Base-by-base conservation (phyloP, 2,888 invertebrate species). In the Caenorhabditis sp. region DNA sequence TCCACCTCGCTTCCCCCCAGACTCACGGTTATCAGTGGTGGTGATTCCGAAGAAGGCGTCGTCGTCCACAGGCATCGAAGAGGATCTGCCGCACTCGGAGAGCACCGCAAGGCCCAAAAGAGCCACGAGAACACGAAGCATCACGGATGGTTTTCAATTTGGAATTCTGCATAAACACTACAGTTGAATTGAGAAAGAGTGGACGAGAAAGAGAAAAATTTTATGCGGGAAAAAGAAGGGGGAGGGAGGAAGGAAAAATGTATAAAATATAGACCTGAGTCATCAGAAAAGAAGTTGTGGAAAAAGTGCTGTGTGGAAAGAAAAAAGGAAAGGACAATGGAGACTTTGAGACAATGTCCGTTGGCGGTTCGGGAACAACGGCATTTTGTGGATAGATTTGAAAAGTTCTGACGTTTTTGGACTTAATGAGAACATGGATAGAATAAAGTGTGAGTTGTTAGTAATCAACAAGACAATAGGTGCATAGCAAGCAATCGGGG, bases 31-130 rank as follows among this genome's bases (percentile, higher is more conserved):
- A 35, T 55, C 56, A 32, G 75, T 75, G 5, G 75, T 70, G 3
- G 75, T 70, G 11, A 75, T 58, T 27, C 68, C 63, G 45, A 70
- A 70, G 37, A 63, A 75, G n/a, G 45, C 24, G 46, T 75, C 58
- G 20, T 70, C 68, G 20, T 75, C 62, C 1, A 70, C 52, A 35
- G 48, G 24, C 24, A 45, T 53, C 7, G 52, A 35, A n/a, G n/a
- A n/a, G 35, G 22, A 37, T 30, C 71, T 56, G 9, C 55, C 71
- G 30, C 61, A 62, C 24, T 15, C 5, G 1, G 24, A n/a, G 13
- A 56, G 9, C 15, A 26, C 46, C 8, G 56, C 30, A 2, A 52
- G 30, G 24, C 46, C 24, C n/a, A 71, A n/a, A n/a, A n/a, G n/a
- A n/a, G n/a, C 30, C 27, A 43, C 4, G 17, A 53, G 1, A 9